Conservation (phyloP, 1,140 invertebrate species). For the Drosophila takahashii region DNA sequence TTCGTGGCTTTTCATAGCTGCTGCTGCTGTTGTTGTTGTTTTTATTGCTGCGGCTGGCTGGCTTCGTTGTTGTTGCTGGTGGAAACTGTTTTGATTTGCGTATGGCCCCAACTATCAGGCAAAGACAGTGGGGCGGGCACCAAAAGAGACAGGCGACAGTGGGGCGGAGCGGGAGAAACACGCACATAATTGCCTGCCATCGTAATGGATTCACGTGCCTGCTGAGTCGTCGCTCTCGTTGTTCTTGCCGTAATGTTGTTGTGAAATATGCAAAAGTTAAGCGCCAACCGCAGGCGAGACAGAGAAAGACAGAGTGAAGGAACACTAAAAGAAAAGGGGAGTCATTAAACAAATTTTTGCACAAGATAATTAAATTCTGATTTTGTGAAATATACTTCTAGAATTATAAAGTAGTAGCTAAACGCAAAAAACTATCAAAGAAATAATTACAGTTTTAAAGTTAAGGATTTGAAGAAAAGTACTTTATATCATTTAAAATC, state of each 20-base stretch:
- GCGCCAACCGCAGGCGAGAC: constrained; percentile 31
- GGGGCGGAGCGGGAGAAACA: constrained; percentile 38
- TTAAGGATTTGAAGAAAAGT: too few species aligned
- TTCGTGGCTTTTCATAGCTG: constrained; percentile 62
- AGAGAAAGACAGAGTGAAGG: constrained; percentile 2
- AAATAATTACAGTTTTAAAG: too few species aligned
- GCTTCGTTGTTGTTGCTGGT: constrained; percentile 33
- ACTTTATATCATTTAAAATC: too few species aligned
- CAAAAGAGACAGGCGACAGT: constrained; percentile 23
- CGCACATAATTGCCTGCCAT: constrained; percentile 79
- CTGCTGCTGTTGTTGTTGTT: constrained; percentile 39
- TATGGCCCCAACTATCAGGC: constrained; percentile 10
- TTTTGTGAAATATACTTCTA: too few species aligned
- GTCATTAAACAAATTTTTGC: not conserved
- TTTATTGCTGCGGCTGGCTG: constrained; percentile 12
- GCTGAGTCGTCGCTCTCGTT: constrained; percentile 13
- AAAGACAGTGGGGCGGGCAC: constrained; percentile 11
- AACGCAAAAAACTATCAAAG: too few species aligned
- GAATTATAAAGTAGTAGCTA: too few species aligned
- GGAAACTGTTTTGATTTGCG: constrained; percentile 63
- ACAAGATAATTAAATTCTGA: not conserved
- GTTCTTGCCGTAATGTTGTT: constrained; percentile 11
- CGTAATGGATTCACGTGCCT: constrained; percentile 75
- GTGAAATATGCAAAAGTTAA: constrained; percentile 58
- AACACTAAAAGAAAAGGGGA: not conserved